These are phyloP conservation scores for Littorina saxatilis DNA, from an alignment of 1,140 invertebrate genomes.

Conservation along the genomic window DNA sequence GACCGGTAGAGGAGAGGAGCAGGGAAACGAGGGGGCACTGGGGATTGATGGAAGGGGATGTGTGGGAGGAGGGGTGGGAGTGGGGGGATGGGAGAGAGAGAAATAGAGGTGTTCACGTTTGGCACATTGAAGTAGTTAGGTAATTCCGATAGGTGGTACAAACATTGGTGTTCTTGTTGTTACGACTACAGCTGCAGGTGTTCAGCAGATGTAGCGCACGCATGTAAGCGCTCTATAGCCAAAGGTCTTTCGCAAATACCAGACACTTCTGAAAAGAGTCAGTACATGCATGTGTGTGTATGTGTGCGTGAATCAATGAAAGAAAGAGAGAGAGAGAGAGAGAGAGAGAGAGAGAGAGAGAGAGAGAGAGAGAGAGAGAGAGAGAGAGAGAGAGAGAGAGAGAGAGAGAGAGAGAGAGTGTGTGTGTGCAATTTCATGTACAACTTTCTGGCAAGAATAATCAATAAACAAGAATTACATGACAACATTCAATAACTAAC, in stretches of 20 bases:
- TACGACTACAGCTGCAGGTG: neutral
- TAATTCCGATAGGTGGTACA: neutral
- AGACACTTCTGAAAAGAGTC: neutral
- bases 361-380: neutral
- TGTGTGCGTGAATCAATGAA: too few species aligned
- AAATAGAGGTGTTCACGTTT: neutral
- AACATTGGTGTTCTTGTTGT: neutral
- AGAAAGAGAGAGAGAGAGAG: neutral
- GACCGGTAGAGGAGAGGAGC: conserved; percentile 21
- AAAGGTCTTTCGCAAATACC: neutral
- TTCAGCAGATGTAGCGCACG: neutral
- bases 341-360: neutral
- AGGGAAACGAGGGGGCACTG: neutral
- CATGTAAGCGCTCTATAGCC: neutral
- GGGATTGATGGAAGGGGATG: conserved; percentile 18
- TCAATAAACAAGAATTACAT: too few species aligned
- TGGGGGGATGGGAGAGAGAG: conserved; percentile 37
- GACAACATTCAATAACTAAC: too few species aligned
- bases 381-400: neutral
- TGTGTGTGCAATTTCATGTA: too few species aligned
- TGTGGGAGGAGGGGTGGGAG: conserved; percentile 35
- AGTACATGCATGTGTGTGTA: neutral
- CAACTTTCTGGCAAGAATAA: too few species aligned
- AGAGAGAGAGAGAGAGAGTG: neutral
- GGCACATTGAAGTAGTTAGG: neutral